Evolutionary conservation across 2,888 invertebrate genomes (phyloP), one percentile per base, ranked within the genome.

Genomic region (Plemyria rubiginata): DNA sequence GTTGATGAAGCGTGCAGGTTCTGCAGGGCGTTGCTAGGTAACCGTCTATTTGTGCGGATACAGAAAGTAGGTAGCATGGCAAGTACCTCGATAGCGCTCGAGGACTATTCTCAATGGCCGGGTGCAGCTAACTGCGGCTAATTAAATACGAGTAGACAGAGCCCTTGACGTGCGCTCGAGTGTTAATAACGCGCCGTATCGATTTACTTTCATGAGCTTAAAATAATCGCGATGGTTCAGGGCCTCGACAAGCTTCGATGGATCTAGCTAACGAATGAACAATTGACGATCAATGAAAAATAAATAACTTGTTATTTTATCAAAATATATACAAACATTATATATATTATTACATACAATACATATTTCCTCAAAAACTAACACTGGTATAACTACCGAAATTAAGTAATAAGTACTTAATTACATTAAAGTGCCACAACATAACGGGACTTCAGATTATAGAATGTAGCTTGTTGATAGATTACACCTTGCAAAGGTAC

Each of bases 21-120:
- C 3, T 8, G 71, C 69, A 76, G 84, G 91, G 90, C 71, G 92
- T 92, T 85, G 77, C 85, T 71, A 88, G 77, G 80, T 70, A 67
- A 90, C 90, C 70, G 65, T 74, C 81, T 89, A 89, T 87, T 87
- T 85, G 78, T 79, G 80, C 65, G 71, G 60, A 65, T 50, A 9
- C 49, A n/a, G 40, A 15, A 57, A 57, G 46, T n/a, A 38, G 32
- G 12, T 12, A 12, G 9, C 38, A 22, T 38, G 12, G 38, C 15
- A 2, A 5, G 43, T 51, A 12, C 3, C 67, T 66, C 58, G 60
- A 51, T 66, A 65, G 64, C 60, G 64, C 58, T 62, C 66, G 67
- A 68, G 65, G 62, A 66, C 60, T 41, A 41, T 55, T 41, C 51
- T 36, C 51, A 56, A 61, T 64, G 61, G 58, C 65, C 61, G 51